Evolutionary conservation across 2,797 vertebrate species (phyloP), one percentile per base, ranked within the genome.

Genomic region (Orientallactaga sibirica): DNA sequence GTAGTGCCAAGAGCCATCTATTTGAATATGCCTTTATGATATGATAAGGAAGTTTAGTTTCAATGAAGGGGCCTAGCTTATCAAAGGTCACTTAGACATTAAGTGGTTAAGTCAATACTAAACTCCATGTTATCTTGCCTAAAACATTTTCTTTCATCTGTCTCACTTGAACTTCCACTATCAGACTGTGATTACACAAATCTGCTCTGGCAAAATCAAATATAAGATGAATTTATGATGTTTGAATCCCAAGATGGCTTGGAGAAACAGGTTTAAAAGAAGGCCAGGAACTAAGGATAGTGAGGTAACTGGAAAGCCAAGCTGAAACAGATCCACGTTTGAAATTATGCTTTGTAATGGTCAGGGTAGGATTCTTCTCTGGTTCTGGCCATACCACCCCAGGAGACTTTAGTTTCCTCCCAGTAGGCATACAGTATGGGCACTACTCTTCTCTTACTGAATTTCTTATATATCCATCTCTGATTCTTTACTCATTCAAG

Each of bases 201-300:
- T 81, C 74, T 86, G 25, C 27, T 78, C 77, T 75, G 66, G 55
- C 24, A 82, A 87, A 93, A 82, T 92, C 55, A 74, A 48, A 86
- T 64, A 18, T 0, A 66, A 37, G 24, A 88, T 61, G 75, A 66
- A 81, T 67, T 41, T 78, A 52, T 86, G 62, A 67, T 89, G 37
- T 88, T 18, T 58, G 41, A 92, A 75, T 81, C 43, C 29, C 71
- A 1, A 70, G 55, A 70, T 75, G 67, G 15, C 61, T 77, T 15
- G 16, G 29, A 78, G 86, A 92, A 33, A 41, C 9, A 70, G 75
- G 33, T 89, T 87, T 94, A 64, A 73, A 29, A 87, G 58, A 86
- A 77, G 75, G 75, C 18, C 58, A 70, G 61, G 24, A n/a, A 52
- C n/a, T 22, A 55, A 82, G 78, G 77, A 58, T 62, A 48, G 25